Base-by-base conservation (phyloP, 2,113 vertebrate species). In the Dinomys branickii region DNA sequence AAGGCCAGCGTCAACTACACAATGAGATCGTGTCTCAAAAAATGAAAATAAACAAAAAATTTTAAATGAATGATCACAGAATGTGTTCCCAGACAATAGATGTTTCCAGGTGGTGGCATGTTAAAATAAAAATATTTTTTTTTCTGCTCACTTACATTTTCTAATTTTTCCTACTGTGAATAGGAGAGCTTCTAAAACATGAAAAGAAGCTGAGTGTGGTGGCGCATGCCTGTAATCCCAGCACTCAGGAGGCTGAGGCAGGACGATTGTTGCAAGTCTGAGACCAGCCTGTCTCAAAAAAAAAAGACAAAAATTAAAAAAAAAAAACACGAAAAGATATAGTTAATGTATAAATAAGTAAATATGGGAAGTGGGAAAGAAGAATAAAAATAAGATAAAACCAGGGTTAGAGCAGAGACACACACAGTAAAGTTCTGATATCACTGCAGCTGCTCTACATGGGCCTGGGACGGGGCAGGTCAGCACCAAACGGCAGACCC, bases 131-230 rank as follows among this genome's bases (percentile, higher is more conserved):
- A 38, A 50, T 50, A 50, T 50, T 26, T 28, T 17, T 47, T 84
- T 59, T 63, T 67, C 58, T 71, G 24, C 33, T 91, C 67, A 85
- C 24, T 59, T 83, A 24, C 35, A 77, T 67, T 69, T 67, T 69
- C 41, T 80, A 85, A 63, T 58, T 71, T 96, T 89, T 89, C 86
- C 33, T 73, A 59, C 35, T 67, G 24, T 91, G n/a, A 54, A 71
- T 44, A 73, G 38, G 26, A 77, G 35, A 41, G 22, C 38, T 91
- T 17, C 59, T 30, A 1, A 97, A 81, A 89, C 54, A 71, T 50
- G 33, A 75, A 91, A 77, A n/a, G n/a, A n/a, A n/a, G n/a, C n/a
- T n/a, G n/a, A n/a, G n/a, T n/a, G n/a, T n/a, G n/a, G n/a, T n/a
- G n/a, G n/a, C n/a, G n/a, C n/a, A n/a, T n/a, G n/a, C n/a, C n/a